A percentile compares a stretch with the other conserved stretches of the same genome.
phyloP scores from a whole-genome alignment of 92 coral and sea anemone species.

The Ricordea florida region DNA sequence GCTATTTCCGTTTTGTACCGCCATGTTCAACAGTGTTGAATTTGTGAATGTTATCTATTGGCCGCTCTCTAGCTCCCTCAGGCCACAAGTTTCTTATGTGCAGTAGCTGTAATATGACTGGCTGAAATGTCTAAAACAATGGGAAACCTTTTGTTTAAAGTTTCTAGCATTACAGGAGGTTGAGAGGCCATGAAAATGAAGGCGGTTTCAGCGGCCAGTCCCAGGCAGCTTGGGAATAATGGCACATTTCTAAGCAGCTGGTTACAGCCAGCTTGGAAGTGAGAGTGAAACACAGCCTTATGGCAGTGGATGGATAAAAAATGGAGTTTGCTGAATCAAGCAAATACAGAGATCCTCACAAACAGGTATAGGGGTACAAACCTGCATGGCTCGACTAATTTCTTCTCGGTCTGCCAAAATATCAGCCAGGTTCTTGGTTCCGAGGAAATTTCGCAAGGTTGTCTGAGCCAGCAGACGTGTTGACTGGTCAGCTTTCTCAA shows the following conservation, averaged over 20 bases:
- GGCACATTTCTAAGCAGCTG: not conserved
- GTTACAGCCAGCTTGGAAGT: not conserved
- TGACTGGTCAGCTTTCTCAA: constrained; percentile 91
- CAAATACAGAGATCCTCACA: too few relatives aligned
- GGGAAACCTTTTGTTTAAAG: not conserved
- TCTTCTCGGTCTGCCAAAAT: constrained; percentile 85
- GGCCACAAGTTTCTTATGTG: not conserved
- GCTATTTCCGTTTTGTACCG: not conserved
- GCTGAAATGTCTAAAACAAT: not conserved
- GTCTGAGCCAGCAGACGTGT: constrained; percentile 95
- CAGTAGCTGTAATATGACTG: not conserved
- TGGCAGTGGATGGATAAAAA: too few relatives aligned
- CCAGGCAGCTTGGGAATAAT: constrained; percentile 3
- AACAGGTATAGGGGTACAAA: too few relatives aligned
- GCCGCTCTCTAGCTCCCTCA: constrained; percentile 3
- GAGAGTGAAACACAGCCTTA: too few relatives aligned
- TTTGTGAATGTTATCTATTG: not conserved
- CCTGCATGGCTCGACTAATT: constrained; percentile 90
- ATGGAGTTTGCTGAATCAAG: too few relatives aligned
- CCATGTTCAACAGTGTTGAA: constrained; percentile 1
- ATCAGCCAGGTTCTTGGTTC: constrained; percentile 90
- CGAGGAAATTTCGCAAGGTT: constrained; percentile 88
- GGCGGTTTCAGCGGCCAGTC: not conserved
- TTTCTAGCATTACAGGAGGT: not conserved
- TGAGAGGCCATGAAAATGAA: not conserved